A percentile compares a stretch with the other conserved stretches of the same genome.
phyloP scores from a whole-genome alignment of 2,888 invertebrate genomes.

The Heterodera filipjevi region DNA sequence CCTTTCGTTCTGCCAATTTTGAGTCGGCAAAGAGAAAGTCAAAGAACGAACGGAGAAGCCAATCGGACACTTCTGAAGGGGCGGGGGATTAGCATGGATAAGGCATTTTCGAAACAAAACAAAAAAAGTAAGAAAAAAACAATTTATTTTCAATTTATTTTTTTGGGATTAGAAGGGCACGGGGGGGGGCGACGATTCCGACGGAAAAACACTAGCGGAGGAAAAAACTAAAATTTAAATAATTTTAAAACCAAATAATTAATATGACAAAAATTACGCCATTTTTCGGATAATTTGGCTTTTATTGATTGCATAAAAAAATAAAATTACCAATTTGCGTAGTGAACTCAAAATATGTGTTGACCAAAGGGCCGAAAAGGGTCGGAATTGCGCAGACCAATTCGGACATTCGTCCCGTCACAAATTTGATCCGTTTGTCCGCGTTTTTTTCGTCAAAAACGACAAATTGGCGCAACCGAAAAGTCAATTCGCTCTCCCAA shows the following conservation, averaged over 20 bases:
- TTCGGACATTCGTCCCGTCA: not conserved
- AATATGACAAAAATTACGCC: no score
- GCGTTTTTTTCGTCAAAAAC: not conserved
- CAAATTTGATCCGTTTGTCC: not conserved
- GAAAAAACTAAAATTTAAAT: conserved; percentile 7
- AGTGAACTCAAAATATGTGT: not conserved
- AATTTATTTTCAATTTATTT: no score
- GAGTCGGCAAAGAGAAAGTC: not conserved
- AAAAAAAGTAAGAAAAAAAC: no score
- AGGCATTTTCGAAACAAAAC: no score
- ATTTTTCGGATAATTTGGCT: no score
- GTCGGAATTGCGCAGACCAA: not conserved
- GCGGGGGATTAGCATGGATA: no score
- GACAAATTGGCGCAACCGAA: not conserved
- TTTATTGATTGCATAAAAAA: no score
- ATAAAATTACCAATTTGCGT: not conserved
- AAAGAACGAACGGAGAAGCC: not conserved
- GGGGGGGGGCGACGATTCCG: no score
- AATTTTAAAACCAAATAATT: not conserved
- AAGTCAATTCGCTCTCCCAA: not conserved
- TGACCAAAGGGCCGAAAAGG: not conserved
- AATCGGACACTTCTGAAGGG: not conserved
- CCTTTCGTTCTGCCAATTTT: not conserved
- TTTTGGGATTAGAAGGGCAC: no score
- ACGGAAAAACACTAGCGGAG: no score